Evolutionary conservation across 1,140 invertebrate species (phyloP), one percentile per base, ranked within the genome.

Genomic region (Lutraria rhynchaena): DNA sequence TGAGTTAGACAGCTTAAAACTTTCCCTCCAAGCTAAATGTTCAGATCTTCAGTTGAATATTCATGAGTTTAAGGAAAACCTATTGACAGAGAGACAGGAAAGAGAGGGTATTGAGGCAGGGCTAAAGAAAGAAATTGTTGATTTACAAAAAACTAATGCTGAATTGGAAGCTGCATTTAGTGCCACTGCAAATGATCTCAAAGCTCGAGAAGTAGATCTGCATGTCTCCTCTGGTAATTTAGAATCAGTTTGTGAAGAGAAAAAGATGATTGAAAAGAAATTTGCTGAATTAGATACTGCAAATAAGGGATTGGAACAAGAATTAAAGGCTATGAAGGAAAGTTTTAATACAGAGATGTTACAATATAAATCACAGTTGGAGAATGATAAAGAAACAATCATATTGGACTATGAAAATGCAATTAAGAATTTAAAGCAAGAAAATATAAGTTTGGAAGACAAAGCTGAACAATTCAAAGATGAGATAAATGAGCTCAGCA

Each of bases 1-100:
- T 22, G 33, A 44, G 51, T 19, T 67, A 22, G 27, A 19, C 17
- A 27, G 55, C n/a, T 24, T 41, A 37, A 77, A 55, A 35, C 24
- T 35, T 13, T 13, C 41, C 27, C n/a, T 65, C 11, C 24, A 65
- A 35, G 17, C 15, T 27, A 46, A 61, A 61, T 60, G 44, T 61
- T 60, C 35, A 19, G 31, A 67, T 5, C 63, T 55, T 55, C 46
- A 77, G 67, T 46, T 31, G 49, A 55, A 61, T 33, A n/a, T 76
- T 2, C 0, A 51, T 49, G 44, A 61, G 31, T 27, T 51, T 49
- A 22, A 76, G n/a, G 22, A 27, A 33, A 49, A 76, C 9, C 4
- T 73, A 24, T 44, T 5, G 9, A 31, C 17, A 5, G 44, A 41
- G 19, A 44, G 35, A 77, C 1, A 77, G 2, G 33, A 63, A 9